Evolutionary conservation across 1,140 invertebrate species (phyloP).

Genomic region (Antheraea pernyi): DNA sequence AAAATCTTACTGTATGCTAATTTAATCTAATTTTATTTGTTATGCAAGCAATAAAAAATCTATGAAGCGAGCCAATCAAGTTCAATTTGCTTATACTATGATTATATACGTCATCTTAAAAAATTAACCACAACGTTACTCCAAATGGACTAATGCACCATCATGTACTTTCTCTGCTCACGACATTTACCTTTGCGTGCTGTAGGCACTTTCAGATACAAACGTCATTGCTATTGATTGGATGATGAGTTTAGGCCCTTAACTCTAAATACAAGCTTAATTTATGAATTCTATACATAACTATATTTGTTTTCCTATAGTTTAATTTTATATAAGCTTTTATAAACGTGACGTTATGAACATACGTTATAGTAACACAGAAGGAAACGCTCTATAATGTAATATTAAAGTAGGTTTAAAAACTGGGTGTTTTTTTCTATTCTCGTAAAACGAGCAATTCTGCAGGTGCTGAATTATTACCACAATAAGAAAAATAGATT

Average conservation of each 20-base stretch:
- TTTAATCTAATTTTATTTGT: not conserved
- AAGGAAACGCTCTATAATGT: no score
- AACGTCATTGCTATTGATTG: constrained; percentile 8
- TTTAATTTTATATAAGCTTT: no score
- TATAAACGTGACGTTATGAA: no score
- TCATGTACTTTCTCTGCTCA: constrained; percentile 7
- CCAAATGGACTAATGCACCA: not conserved
- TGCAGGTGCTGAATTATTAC: no score
- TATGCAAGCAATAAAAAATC: not conserved
- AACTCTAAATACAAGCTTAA: no score
- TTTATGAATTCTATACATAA: no score
- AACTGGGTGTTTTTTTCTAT: no score
- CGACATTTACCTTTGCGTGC: constrained; percentile 5
- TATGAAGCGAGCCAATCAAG: not conserved
- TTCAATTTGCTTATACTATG: not conserved
- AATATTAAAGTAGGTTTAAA: no score
- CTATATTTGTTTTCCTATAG: no score
- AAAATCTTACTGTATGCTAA: not conserved
- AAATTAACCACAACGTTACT: not conserved
- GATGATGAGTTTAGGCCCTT: not conserved
- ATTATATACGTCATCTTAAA: not conserved
- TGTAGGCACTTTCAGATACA: not conserved
- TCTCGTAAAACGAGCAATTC: no score
- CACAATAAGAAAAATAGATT: no score
- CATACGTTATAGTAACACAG: no score